Evolutionary conservation across 2,888 invertebrate species (phyloP).

Genomic region (Heliconius charithonia): DNA sequence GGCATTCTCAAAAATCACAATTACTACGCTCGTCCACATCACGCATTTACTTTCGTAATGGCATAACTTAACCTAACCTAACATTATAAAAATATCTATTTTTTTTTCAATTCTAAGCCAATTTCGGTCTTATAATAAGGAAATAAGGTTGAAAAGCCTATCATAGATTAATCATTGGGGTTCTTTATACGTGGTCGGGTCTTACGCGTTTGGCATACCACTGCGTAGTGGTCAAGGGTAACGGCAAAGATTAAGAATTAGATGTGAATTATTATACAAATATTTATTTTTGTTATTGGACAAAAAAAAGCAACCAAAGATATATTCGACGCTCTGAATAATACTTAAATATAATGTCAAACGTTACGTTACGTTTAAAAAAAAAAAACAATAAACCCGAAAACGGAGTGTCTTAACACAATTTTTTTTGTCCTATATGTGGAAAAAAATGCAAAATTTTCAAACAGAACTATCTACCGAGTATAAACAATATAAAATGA

Average conservation of each 20-base stretch:
- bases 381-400: neutral
- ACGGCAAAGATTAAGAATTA: slow-evolving; percentile 32
- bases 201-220: slow-evolving; percentile 36
- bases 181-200: slow-evolving; percentile 29
- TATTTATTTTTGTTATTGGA: neutral
- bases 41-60: slow-evolving; percentile 6
- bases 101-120: neutral
- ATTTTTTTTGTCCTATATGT: neutral
- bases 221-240: slow-evolving; percentile 39
- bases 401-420: neutral
- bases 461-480: neutral
- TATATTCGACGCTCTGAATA: neutral
- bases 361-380: no score
- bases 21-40: neutral
- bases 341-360: neutral
- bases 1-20: slow-evolving; percentile 2
- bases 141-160: slow-evolving; percentile 22
- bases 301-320: neutral
- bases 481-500: neutral
- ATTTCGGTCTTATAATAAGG: slow-evolving; percentile 20
- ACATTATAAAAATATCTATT: neutral
- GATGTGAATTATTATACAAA: slow-evolving; percentile 1
- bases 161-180: slow-evolving; percentile 9
- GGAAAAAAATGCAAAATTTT: neutral
- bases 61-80: neutral